Evolutionary conservation across 2,113 vertebrate species (phyloP), one percentile per base, ranked within the genome.

Genomic region (Oreocharis arfaki): DNA sequence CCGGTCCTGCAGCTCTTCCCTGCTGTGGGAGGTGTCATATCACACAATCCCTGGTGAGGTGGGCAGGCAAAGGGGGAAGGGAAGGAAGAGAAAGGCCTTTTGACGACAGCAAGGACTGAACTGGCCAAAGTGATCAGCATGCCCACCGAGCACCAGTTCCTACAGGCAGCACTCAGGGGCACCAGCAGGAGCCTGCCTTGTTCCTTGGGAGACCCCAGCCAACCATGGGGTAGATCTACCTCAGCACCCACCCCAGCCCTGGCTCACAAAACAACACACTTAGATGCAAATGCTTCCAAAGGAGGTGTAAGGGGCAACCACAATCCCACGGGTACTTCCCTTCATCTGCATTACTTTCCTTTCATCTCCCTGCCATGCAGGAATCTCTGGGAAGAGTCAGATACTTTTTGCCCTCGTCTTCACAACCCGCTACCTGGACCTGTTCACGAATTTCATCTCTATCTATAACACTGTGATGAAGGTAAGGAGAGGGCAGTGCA

Each of bases 361-460:
- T 81, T 95, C 61, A 27, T 83, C 37, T 86, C 50, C 27, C 73
- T 46, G 35, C 42, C 26, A 30, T 0, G 1, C 87, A 98, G 98
- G 98, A 59, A 98, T 98, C 95, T 98, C 98, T 7, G 98, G 98
- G 90, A 98, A 98, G 85, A 98, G 98, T 83, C 98, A 98, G 96
- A 95, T 98, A 59, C 98, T 98, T 41, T 98, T 98, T 0, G 97
- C 98, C 19, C 87, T 98, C 0, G 98, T 98, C 91, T 98, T 98
- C 95, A 98, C 98, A 84, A 98, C 98, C 52, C 98, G 98, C 63
- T 98, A 98, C 80, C 96, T 98, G 92, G 98, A 98, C 90, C 97
- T 98, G 81, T 97, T 98, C 93, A 98, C 97, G 5, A 98, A 92
- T 93, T 98, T 98, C 95, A 98, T 98, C 87, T 98, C 98, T 41